A percentile compares a stretch with the other conserved stretches of the same genome.
phyloP scores from a whole-genome alignment of 2,113 vertebrate genomes.

The Ibidorhyncha struthersii region DNA sequence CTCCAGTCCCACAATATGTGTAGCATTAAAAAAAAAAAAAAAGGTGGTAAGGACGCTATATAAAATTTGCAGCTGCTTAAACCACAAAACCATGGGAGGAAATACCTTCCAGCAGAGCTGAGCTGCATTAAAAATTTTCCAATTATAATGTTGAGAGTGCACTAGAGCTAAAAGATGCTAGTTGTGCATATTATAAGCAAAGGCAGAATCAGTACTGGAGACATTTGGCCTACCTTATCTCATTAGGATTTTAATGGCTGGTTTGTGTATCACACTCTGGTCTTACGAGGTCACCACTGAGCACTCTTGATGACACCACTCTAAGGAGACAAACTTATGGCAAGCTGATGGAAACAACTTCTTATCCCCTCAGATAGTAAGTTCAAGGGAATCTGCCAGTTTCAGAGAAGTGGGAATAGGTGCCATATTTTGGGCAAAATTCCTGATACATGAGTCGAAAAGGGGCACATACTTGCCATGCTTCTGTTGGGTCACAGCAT shows the following conservation, averaged over 20 bases:
- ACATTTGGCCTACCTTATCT: not conserved
- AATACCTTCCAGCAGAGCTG: not conserved
- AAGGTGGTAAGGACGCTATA: rapidly evolving
- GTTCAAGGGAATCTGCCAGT: not conserved
- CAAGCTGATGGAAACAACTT: not conserved
- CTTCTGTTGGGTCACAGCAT: not conserved
- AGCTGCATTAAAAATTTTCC: not conserved
- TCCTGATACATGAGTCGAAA: not conserved
- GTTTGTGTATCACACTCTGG: not conserved
- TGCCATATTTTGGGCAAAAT: not conserved
- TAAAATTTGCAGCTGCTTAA: not conserved
- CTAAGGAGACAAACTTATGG: not conserved
- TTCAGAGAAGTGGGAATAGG: not conserved
- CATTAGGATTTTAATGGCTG: not conserved
- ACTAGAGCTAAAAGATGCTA: not conserved
- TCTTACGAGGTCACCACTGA: not conserved
- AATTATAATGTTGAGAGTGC: not conserved
- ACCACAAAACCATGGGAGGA: not conserved
- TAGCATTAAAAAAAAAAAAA: not conserved
- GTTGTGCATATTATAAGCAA: not conserved
- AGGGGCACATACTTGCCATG: rapidly evolving
- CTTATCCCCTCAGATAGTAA: not conserved
- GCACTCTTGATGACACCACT: not conserved
- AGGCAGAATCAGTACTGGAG: not conserved
- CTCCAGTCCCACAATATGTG: not conserved